phyloP scores from a whole-genome alignment of 2,113 vertebrate species.

The Tyto alba region DNA sequence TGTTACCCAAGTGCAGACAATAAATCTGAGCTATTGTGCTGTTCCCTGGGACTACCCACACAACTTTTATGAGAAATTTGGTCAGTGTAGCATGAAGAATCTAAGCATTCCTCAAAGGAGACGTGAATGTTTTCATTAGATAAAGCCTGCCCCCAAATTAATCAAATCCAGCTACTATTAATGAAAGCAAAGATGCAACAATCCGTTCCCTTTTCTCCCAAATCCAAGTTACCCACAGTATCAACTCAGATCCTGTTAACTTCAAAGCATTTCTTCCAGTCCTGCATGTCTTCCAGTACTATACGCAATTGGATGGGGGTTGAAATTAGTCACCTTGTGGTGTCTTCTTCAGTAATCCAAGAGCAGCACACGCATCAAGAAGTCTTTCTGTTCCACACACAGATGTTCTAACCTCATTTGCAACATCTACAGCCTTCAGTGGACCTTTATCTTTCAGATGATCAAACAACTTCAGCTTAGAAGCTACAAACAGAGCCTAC shows the following conservation, averaged over 20 bases:
- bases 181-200: background rate
- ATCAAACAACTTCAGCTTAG: constrained; percentile 84
- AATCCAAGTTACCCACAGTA: background rate
- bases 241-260: background rate
- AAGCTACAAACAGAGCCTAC: constrained; percentile 85
- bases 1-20: background rate
- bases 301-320: background rate
- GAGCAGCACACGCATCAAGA: constrained; percentile 80
- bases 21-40: background rate
- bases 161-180: background rate
- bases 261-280: background rate
- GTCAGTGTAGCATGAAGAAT: background rate
- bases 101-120: background rate
- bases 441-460: constrained; percentile 65
- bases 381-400: constrained; percentile 73
- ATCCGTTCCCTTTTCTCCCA: background rate
- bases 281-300: background rate
- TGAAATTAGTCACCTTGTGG: constrained; percentile 44
- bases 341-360: constrained; percentile 77
- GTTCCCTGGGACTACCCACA: background rate
- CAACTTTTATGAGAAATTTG: background rate
- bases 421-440: constrained; percentile 67
- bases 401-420: constrained; percentile 69
- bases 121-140: background rate
- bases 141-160: background rate